phyloP scores from a whole-genome alignment of 2,797 vertebrate genomes.

The Rhinichthys osculus region DNA sequence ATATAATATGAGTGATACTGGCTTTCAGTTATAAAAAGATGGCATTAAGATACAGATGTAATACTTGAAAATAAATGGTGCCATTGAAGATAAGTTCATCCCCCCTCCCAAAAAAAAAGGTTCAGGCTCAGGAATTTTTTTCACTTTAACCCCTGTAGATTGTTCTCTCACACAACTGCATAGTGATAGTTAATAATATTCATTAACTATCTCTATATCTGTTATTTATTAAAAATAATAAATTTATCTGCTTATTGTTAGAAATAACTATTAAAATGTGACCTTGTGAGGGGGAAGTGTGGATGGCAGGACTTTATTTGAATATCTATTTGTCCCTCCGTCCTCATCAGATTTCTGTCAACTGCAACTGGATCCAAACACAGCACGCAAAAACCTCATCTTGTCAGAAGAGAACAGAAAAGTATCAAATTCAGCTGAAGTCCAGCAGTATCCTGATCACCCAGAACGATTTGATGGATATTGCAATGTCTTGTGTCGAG shows the following conservation, averaged over 20 bases:
- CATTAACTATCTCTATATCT: background rate
- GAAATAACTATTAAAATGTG: background rate
- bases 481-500: conserved; percentile 23
- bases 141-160: too few relatives aligned
- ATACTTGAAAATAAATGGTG: too few relatives aligned
- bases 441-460: background rate
- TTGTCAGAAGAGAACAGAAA: background rate
- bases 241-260: background rate
- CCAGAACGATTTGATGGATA: conserved; percentile 24
- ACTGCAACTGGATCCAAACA: background rate
- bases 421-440: rapidly evolving
- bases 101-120: too few relatives aligned
- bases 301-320: background rate
- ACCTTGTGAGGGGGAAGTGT: background rate
- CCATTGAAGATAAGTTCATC: too few relatives aligned
- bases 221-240: background rate
- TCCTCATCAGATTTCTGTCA: background rate
- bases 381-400: background rate
- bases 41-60: too few relatives aligned
- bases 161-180: too few relatives aligned
- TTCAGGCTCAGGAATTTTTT: too few relatives aligned
- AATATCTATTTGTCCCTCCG: background rate
- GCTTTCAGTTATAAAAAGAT: too few relatives aligned
- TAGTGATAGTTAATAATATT: background rate
- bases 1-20: too few relatives aligned